Evolutionary conservation across 2,888 invertebrate genomes (phyloP).

Genomic region (Drosophila parthenogenetica): DNA sequence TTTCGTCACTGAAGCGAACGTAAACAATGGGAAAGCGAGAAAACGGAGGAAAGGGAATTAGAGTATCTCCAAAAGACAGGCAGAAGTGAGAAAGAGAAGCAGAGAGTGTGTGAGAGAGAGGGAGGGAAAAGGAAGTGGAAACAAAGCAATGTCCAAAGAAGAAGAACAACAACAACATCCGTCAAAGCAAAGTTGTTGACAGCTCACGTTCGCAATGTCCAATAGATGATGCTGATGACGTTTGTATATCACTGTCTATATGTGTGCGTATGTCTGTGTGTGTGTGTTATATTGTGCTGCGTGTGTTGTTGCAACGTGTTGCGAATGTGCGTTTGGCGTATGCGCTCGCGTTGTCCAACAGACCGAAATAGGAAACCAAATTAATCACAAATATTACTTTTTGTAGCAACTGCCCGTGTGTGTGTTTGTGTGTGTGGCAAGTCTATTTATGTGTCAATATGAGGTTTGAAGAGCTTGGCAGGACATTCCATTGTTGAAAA

Average conservation of each 20-base stretch:
- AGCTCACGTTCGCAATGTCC: constrained; percentile 74
- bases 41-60: too few relatives aligned
- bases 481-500: constrained; percentile 29
- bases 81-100: constrained; percentile 2
- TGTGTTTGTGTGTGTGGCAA: constrained; percentile 26
- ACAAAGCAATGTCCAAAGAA: constrained; percentile 31
- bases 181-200: constrained; percentile 70
- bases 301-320: constrained; percentile 30
- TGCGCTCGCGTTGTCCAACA: constrained; percentile 62
- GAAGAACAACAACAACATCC: constrained; percentile 39
- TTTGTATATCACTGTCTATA: constrained; percentile 11
- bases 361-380: constrained; percentile 71
- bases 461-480: constrained; percentile 20
- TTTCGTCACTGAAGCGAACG: constrained; percentile 69
- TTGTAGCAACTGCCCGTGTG: constrained; percentile 26
- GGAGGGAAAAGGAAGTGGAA: background rate
- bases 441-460: constrained; percentile 48
- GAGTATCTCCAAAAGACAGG: too few relatives aligned
- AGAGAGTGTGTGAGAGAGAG: background rate
- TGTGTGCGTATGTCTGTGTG: constrained; percentile 4
- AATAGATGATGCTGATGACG: constrained; percentile 65
- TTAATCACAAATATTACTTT: constrained; percentile 79
- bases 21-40: constrained; percentile 51
- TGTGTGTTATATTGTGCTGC: constrained; percentile 8
- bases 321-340: constrained; percentile 45